Evolutionary conservation across 1,140 invertebrate species (phyloP), one percentile per base, ranked within the genome.

Genomic region (Drosophila pachea): DNA sequence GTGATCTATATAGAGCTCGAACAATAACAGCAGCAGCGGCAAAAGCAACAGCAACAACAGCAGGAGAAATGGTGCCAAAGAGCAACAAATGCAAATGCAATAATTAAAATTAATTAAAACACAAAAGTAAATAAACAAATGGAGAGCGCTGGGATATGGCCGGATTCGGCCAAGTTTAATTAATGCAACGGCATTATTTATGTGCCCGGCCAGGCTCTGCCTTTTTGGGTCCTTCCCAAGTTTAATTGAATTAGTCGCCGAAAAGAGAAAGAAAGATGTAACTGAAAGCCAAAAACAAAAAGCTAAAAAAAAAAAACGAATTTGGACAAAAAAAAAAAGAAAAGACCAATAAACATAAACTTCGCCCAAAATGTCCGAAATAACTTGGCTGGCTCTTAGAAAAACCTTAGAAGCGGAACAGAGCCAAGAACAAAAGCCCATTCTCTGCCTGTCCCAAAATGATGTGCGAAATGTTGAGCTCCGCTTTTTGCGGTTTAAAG

Each of bases 31-130:
- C 11, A 16, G 42, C 36, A 6, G n/a, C n/a, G 49, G 47, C 63
- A 73, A 62, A 40, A 59, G 42, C 50, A 29, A 14, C 1, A 42
- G 40, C n/a, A 9, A 12, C 73, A 63, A 12, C 11, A 16, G 43
- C 36, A 6, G n/a, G 9, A 42, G 47, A 73, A 62, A 40, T 54
- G 42, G 43, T 11, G 45, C 29, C n/a, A 64, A n/a, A 42, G 5
- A 12, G 48, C 40, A 62, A 60, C 59, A 74, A 83, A 83, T 83
- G 78, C 78, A 83, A 83, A 82, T 74, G 83, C 71, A 83, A 78
- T 83, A 83, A 74, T 83, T 83, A 78, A 82, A 82, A 83, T 77
- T 82, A 81, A 81, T 82, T 78, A 83, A 83, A 66, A 53, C 52
- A 43, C 58, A 74, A 22, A 74, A 62, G 61, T 78, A 68, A 78